Percentiles rank a stretch among this genome's conserved stretches.
Evolutionary conservation across 2,888 invertebrate species (phyloP).

Genomic region (Tachystola acroxantha): DNA sequence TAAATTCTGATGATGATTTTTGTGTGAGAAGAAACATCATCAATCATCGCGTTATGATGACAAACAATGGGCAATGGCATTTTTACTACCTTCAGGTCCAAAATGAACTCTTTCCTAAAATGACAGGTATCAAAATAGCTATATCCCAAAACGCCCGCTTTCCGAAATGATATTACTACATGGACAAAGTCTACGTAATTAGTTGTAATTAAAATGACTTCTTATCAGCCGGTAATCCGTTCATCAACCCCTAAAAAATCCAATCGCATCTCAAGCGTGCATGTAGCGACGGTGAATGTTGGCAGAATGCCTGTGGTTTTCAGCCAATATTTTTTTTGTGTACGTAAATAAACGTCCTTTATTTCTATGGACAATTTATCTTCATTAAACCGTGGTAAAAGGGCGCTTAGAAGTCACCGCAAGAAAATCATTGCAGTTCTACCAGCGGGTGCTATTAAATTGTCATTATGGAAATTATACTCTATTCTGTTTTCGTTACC

Average conservation of each 20-base stretch:
- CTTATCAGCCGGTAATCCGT: constrained; percentile 15
- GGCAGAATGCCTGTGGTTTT: constrained; percentile 49
- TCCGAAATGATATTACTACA: no score
- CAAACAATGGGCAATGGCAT: no score
- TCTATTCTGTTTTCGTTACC: not conserved
- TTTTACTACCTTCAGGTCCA: no score
- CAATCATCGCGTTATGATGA: no score
- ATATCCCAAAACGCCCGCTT: no score
- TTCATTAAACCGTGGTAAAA: constrained; percentile 39
- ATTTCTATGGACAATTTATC: constrained; percentile 40
- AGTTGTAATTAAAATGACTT: no score
- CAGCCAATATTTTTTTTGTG: constrained; percentile 36
- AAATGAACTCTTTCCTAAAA: no score
- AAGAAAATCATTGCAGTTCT: not conserved
- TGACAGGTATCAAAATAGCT: no score
- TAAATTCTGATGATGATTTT: no score
- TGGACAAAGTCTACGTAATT: no score
- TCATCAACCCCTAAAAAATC: constrained; percentile 40
- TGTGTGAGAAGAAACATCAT: no score
- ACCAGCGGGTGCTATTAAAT: not conserved
- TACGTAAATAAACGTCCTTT: constrained; percentile 37
- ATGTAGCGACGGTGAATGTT: constrained; percentile 38
- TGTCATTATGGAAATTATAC: no score
- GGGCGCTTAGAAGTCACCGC: constrained; percentile 8
- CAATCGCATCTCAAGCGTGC: constrained; percentile 23